These are phyloP conservation scores for Scrobipalpa atriplicella DNA, from an alignment of 2,888 invertebrate genomes.

Conservation along the genomic window DNA sequence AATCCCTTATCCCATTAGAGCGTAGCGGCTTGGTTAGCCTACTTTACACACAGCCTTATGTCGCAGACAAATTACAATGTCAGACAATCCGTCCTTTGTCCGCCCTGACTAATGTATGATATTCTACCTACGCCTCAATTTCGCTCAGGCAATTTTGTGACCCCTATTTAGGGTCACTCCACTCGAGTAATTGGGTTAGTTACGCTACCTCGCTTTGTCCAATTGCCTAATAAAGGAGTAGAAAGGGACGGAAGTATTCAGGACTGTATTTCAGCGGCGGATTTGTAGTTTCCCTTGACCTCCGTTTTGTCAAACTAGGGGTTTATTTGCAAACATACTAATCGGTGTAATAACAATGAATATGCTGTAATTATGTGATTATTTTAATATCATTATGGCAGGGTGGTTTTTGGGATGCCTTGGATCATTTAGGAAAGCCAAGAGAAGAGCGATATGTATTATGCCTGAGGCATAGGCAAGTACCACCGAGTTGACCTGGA, in stretches of 20 bases:
- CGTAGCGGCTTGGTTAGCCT: conserved; percentile 2
- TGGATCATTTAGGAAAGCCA: too few relatives aligned
- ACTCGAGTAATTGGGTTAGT: conserved; percentile 28
- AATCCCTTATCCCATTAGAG: conserved; percentile 12
- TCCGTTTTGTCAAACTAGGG: neutral
- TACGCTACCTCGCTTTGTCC: conserved; percentile 17
- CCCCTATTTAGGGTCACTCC: conserved; percentile 27
- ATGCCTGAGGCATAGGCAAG: too few relatives aligned
- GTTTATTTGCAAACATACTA: neutral
- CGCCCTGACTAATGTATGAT: conserved; percentile 36
- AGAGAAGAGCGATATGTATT: too few relatives aligned
- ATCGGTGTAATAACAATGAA: neutral
- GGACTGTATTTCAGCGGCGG: neutral
- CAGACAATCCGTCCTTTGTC: conserved; percentile 40
- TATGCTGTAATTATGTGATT: too few relatives aligned
- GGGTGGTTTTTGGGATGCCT: too few relatives aligned
- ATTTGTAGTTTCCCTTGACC: neutral
- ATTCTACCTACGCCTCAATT: conserved; percentile 32
- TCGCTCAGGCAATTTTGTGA: conserved; percentile 25
- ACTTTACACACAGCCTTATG: conserved; percentile 20
- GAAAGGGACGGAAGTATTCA: conserved; percentile 1
- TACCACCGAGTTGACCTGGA: too few relatives aligned
- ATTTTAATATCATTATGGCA: too few relatives aligned
- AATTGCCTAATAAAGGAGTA: conserved; percentile 19
- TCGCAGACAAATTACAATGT: conserved; percentile 39